These are phyloP conservation scores for Kryptopterus vitreolus DNA, from an alignment of 2,797 vertebrate species.

Conservation along the genomic window DNA sequence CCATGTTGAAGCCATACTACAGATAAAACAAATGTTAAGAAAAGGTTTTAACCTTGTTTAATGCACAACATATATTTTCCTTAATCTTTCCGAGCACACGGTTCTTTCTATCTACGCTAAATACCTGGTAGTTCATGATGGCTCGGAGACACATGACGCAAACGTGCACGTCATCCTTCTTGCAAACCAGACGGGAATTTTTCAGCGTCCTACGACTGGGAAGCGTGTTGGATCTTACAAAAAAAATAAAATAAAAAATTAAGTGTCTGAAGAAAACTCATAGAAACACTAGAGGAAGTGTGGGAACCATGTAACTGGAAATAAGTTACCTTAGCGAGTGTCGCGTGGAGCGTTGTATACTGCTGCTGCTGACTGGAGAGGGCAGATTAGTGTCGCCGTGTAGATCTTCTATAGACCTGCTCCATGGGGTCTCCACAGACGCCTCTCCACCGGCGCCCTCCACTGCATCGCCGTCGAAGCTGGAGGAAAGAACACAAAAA, in stretches of 20 bases:
- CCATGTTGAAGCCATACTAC: conserved; percentile 99
- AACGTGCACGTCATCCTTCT: conserved; percentile 96
- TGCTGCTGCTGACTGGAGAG: conserved; percentile 83
- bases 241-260: not conserved
- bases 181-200: conserved; percentile 91
- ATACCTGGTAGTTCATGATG: conserved; percentile 98
- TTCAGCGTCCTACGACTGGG: conserved; percentile 91
- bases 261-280: not conserved
- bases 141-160: conserved; percentile 97
- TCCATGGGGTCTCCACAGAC: conserved; percentile 92
- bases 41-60: not conserved
- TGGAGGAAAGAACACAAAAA: conserved; percentile 54
- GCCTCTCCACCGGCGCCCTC: conserved; percentile 81
- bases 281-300: not conserved
- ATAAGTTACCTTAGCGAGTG: conserved; percentile 78
- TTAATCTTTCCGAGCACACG: not conserved
- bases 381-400: conserved; percentile 90
- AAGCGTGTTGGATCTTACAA: conserved; percentile 85
- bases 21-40: conserved; percentile 18
- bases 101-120: not conserved
- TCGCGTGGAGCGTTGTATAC: conserved; percentile 79
- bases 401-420: conserved; percentile 93
- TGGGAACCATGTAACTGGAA: not conserved
- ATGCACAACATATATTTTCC: no score
- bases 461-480: conserved; percentile 89